A percentile compares a stretch with the other conserved stretches of the same genome.
Conservation (phyloP, 2,888 invertebrate genomes). For the Eilema depressum region DNA sequence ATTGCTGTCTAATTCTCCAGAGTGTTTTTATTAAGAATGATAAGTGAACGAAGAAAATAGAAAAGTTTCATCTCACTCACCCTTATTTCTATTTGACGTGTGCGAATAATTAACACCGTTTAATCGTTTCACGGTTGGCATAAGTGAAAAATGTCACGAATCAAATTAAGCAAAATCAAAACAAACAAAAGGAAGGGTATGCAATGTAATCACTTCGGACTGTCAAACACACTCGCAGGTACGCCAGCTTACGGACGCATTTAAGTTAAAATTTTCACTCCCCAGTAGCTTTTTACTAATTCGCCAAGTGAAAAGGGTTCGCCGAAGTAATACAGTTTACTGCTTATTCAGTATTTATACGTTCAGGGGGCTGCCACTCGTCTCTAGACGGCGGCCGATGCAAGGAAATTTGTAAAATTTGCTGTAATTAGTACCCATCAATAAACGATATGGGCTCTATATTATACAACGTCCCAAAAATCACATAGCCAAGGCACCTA, state of each 20-base stretch:
- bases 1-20: slow-evolving; percentile 66
- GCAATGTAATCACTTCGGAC: slow-evolving; percentile 83
- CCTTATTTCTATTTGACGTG: slow-evolving; percentile 10
- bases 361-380: slow-evolving; percentile 79
- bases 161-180: slow-evolving; percentile 84
- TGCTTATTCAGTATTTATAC: slow-evolving; percentile 87
- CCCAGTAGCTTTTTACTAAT: slow-evolving; percentile 87
- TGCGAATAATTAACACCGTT: slow-evolving; percentile 49
- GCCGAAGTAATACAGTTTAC: slow-evolving; percentile 86
- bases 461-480: slow-evolving; percentile 5
- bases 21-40: slow-evolving; percentile 69
- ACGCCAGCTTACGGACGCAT: slow-evolving; percentile 79
- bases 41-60: slow-evolving; percentile 33
- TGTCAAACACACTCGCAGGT: slow-evolving; percentile 86
- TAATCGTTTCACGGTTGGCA: slow-evolving; percentile 51
- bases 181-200: slow-evolving; percentile 83
- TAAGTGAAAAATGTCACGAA: slow-evolving; percentile 78
- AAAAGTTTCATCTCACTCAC: slow-evolving; percentile 18
- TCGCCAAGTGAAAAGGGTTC: slow-evolving; percentile 88
- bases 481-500: not conserved
- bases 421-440: slow-evolving; percentile 65
- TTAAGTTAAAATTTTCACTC: slow-evolving; percentile 87
- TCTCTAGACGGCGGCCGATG: slow-evolving; percentile 73
- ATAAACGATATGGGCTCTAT: slow-evolving; percentile 40
- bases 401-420: slow-evolving; percentile 81